Conservation (phyloP, 2,113 vertebrate genomes). For the Chrysemys picta region DNA sequence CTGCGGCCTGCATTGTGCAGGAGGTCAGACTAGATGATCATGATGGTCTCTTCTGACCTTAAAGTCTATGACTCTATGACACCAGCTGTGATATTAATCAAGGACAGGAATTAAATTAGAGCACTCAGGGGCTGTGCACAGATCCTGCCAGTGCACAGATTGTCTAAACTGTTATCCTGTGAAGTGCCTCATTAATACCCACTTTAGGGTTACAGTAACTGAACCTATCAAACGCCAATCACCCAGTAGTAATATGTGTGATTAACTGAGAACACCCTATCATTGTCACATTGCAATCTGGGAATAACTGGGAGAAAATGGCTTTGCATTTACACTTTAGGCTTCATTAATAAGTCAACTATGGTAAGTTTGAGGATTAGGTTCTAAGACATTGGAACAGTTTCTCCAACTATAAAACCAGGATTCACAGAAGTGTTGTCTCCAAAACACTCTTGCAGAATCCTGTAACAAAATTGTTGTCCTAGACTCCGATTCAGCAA, state of each 20-base stretch:
- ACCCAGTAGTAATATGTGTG: background rate
- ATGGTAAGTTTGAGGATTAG: background rate
- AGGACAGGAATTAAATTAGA: background rate
- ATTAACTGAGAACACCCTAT: background rate
- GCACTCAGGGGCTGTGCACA: background rate
- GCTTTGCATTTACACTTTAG: background rate
- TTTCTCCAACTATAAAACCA: background rate
- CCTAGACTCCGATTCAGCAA: background rate
- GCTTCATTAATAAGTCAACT: background rate
- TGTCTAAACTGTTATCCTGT: background rate
- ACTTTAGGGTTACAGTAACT: background rate
- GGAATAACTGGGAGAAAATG: background rate
- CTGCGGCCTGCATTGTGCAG: too few relatives aligned
- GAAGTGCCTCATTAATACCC: background rate
- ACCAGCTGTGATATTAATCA: background rate
- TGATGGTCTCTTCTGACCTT: too few relatives aligned
- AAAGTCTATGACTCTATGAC: too few relatives aligned
- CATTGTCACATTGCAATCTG: background rate
- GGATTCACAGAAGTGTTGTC: background rate
- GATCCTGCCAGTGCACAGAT: accelerated
- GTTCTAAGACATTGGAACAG: background rate
- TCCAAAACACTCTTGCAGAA: background rate
- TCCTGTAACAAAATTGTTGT: background rate
- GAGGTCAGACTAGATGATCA: too few relatives aligned
- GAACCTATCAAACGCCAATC: background rate